Evolutionary conservation across 2,113 vertebrate species (phyloP).

Genomic region (Tonatia bakeri): DNA sequence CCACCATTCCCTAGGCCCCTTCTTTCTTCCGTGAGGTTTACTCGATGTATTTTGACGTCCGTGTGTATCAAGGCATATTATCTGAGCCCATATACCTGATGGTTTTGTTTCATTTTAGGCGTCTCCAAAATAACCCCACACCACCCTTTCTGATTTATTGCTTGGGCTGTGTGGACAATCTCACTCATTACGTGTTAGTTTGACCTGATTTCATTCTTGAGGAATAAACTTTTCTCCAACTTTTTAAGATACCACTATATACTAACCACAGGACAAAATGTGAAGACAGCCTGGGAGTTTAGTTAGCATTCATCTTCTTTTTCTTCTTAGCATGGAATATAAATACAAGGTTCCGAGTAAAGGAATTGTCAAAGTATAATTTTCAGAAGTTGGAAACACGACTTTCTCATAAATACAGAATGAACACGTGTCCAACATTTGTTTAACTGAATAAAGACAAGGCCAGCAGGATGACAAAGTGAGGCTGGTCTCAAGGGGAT

Average conservation of each 20-base stretch:
- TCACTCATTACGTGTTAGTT: neutral
- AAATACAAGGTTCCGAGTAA: neutral
- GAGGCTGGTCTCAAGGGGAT: neutral
- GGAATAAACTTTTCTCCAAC: neutral
- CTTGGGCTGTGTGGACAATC: neutral
- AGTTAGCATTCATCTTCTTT: neutral
- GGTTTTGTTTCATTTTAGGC: neutral
- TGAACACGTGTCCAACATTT: neutral
- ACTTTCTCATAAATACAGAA: neutral
- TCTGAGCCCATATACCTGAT: neutral
- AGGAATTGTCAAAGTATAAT: neutral
- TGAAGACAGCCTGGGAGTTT: neutral
- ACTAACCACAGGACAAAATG: neutral
- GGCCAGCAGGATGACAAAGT: neutral
- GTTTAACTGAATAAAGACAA: neutral
- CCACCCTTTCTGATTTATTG: neutral
- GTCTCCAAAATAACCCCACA: neutral
- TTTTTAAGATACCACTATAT: neutral
- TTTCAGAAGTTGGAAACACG: conserved; percentile 2
- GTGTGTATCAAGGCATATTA: neutral
- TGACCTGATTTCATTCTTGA: neutral
- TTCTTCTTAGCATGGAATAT: neutral
- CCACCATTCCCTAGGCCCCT: neutral
- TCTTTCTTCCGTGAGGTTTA: neutral
- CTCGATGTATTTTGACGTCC: neutral